These are phyloP conservation scores for Clitarchus hookeri DNA, from an alignment of 2,888 invertebrate species.

Conservation along the genomic window DNA sequence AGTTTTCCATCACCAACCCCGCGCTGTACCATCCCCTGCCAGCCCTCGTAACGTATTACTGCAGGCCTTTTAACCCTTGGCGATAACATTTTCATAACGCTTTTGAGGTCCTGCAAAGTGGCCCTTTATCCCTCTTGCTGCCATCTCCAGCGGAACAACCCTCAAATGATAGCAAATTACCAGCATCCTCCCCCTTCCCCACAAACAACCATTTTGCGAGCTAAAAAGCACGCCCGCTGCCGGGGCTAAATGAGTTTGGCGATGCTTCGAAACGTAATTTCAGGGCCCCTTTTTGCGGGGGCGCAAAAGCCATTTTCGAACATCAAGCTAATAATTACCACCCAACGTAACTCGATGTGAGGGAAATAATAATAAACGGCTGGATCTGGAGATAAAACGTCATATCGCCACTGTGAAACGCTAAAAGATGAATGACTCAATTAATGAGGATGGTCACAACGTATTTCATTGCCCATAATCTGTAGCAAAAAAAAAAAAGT, in stretches of 20 bases:
- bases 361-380: not conserved
- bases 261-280: slow-evolving; percentile 8
- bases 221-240: not conserved
- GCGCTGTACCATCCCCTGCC: not conserved
- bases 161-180: slow-evolving; percentile 14
- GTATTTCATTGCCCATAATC: not conserved
- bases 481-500: not conserved
- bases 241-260: slow-evolving; percentile 7
- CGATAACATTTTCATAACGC: slow-evolving; percentile 14
- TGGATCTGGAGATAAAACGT: not conserved
- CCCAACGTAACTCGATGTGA: not conserved
- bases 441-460: not conserved
- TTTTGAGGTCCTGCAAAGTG: slow-evolving; percentile 11
- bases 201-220: slow-evolving; percentile 10
- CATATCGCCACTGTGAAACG: not conserved
- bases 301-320: slow-evolving; percentile 8
- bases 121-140: not conserved
- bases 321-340: slow-evolving; percentile 14
- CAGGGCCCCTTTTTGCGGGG: not conserved
- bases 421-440: not conserved
- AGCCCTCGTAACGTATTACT: not conserved
- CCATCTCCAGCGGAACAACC: slow-evolving; percentile 10
- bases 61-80: not conserved
- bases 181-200: slow-evolving; percentile 4
- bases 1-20: not conserved